Conservation (phyloP, 2,888 invertebrate genomes). For the Globia sparganii region DNA sequence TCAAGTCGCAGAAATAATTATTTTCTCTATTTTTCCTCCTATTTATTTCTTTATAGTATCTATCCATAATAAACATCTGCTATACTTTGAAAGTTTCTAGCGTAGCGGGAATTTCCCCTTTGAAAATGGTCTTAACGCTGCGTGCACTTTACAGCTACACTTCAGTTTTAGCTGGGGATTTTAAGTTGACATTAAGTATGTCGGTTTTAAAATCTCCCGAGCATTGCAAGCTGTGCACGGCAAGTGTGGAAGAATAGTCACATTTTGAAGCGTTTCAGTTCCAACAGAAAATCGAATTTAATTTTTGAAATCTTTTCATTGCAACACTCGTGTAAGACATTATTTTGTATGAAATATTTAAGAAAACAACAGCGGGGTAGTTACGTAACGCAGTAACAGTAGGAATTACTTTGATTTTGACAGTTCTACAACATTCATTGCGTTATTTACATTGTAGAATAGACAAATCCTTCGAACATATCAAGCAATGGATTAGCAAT, state of each 20-base stretch:
- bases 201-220: neutral
- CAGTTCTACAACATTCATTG: too few relatives aligned
- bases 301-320: neutral
- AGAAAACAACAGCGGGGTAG: too few relatives aligned
- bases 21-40: neutral
- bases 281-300: neutral
- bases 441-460: too few relatives aligned
- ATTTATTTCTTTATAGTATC: neutral
- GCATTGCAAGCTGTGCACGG: neutral
- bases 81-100: neutral
- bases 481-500: too few relatives aligned
- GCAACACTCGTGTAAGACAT: neutral
- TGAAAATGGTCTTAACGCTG: neutral
- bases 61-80: neutral
- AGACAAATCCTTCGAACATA: too few relatives aligned
- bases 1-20: neutral
- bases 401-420: too few relatives aligned
- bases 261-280: neutral
- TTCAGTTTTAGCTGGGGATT: conserved; percentile 6
- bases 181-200: conserved; percentile 4
- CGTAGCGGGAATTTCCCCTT: neutral
- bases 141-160: conserved; percentile 13
- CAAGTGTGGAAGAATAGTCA: neutral
- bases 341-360: neutral
- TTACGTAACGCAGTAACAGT: too few relatives aligned